Percentiles rank a stretch among this genome's conserved stretches.
These are phyloP conservation scores for Calameuta idolon DNA, from an alignment of 2,888 invertebrate species.

Conservation along the genomic window DNA sequence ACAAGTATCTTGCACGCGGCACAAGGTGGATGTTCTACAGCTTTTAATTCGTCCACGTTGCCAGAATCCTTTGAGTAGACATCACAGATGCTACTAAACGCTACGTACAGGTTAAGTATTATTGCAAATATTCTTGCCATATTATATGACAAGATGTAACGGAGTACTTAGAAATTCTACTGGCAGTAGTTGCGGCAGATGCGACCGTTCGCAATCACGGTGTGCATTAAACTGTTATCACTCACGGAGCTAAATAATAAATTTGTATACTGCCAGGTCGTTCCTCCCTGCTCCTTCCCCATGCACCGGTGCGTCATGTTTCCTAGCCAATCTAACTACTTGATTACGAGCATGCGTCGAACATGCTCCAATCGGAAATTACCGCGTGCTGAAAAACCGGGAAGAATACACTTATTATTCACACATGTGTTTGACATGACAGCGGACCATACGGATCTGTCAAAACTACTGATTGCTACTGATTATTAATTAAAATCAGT, in stretches of 20 bases:
- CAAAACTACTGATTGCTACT: background rate
- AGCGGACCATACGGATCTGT: background rate
- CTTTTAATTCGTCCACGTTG: slow-evolving; percentile 52
- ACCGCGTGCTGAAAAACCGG: background rate
- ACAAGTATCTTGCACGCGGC: slow-evolving; percentile 81
- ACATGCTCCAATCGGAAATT: background rate
- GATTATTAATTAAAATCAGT: background rate
- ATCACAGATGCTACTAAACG: background rate
- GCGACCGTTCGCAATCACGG: background rate
- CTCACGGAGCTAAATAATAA: background rate
- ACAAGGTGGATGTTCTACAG: slow-evolving; percentile 78
- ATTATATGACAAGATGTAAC: background rate
- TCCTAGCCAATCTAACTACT: background rate
- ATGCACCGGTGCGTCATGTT: background rate
- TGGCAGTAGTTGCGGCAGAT: background rate
- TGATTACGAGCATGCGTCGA: background rate
- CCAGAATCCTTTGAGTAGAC: background rate
- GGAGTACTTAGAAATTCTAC: background rate
- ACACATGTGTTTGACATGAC: background rate
- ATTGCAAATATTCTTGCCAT: background rate
- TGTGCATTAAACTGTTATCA: background rate
- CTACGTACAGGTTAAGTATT: background rate
- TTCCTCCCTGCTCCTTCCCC: background rate
- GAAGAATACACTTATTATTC: background rate
- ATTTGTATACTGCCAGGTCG: background rate